A percentile compares a stretch with the other conserved stretches of the same genome.
phyloP scores from a whole-genome alignment of 2,113 vertebrate genomes.

The Podarcis cretensis region DNA sequence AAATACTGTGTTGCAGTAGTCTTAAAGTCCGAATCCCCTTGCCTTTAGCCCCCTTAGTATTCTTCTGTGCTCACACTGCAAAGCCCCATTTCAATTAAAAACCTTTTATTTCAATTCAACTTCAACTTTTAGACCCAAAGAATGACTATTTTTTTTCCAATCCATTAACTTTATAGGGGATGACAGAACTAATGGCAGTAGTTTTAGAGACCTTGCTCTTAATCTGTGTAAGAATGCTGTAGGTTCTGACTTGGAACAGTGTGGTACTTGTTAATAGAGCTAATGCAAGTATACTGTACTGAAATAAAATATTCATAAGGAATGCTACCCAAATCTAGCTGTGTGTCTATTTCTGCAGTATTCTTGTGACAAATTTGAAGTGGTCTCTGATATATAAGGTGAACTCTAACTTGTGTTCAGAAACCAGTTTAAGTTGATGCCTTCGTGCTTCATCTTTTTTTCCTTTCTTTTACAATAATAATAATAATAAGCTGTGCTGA shows the following conservation, averaged over 20 bases:
- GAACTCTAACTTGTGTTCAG: constrained; percentile 57
- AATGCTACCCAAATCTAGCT: constrained; percentile 45
- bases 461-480: constrained; percentile 13
- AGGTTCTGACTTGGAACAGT: constrained; percentile 65
- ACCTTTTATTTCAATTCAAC: constrained; percentile 78
- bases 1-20: constrained; percentile 40
- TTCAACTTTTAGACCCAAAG: constrained; percentile 74
- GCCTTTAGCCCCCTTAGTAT: constrained; percentile 42
- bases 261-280: constrained; percentile 68
- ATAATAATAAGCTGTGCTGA: constrained; percentile 36
- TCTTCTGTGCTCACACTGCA: constrained; percentile 60
- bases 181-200: constrained; percentile 72
- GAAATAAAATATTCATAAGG: constrained; percentile 73
- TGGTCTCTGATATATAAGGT: constrained; percentile 57
- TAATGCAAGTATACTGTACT: constrained; percentile 72
- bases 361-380: constrained; percentile 61
- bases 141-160: constrained; percentile 71
- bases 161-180: constrained; percentile 73
- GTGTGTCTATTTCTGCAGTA: constrained; percentile 64
- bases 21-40: constrained; percentile 34
- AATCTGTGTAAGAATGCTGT: constrained; percentile 66
- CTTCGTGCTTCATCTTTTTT: background rate
- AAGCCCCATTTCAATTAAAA: constrained; percentile 72
- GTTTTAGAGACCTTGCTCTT: constrained; percentile 68
- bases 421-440: constrained; percentile 44